Base-by-base conservation (phyloP, 2,113 vertebrate species). In the Lagopus muta region DNA sequence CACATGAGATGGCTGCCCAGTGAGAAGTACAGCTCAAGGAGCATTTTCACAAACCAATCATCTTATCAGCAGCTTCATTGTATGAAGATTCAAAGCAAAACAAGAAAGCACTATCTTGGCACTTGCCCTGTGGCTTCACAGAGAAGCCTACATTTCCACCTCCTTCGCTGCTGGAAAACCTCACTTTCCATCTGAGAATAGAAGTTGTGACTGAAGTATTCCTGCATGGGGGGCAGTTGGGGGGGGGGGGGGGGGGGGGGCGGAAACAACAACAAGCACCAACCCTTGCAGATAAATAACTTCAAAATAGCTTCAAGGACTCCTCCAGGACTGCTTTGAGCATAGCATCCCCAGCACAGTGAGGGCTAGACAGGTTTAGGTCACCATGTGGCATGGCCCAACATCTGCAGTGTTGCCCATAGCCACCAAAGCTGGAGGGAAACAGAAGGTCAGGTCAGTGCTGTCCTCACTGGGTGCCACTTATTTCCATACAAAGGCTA, bases 111-210 rank as follows among this genome's bases (percentile, higher is more conserved):
- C 36, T 14, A 82, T 25, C 62, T 71, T 58, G n/a, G 50, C 62
- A 48, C 8, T 88, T 60, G 40, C 30, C 21, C 62, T 66, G 45
- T 64, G 60, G 55, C 50, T 86, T 92, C 75, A 43, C 67, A 72
- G 24, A 82, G 76, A 60, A 42, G 17, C n/a, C 61, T 73, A 58
- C n/a, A 8, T 74, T 91, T 73, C 50, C 45, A 87, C 74, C 62
- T 82, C 66, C 66, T 82, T 52, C 40, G 43, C 58, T 8, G 3
- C 60, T 66, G 28, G 61, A 76, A 89, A 92, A 77, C 22, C 34
- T 93, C 21, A 2, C 11, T 89, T 73, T 64, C 65, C 19, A 89
- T 38, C 71, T 62, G 14, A 42, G 48, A 87, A 75, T 4, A 65
- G 62, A 73, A 93, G 38, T 60, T 76, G 30, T 42, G 50, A 73